Base-by-base conservation (phyloP, 1,140 invertebrate species). In the Penaeus japonicus region DNA sequence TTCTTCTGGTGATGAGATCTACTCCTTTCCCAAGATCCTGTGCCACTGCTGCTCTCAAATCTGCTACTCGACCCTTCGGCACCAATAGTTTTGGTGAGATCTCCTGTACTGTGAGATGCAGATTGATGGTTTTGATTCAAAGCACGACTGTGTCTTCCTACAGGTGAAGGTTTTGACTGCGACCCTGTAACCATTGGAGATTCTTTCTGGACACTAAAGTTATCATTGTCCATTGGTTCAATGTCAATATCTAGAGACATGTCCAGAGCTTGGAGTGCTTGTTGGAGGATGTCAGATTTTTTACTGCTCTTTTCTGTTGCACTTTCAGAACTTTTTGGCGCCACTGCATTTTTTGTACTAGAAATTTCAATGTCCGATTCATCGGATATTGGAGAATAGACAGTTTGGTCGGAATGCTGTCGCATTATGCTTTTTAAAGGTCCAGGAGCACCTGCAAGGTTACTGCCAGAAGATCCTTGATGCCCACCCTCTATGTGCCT, bases 371-470 rank as follows among this genome's bases (percentile, higher is more conserved):
- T 59, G 39, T 88, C 87, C 57, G 87, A 88, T 27, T 88, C 87
- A 39, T 88, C 87, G 1, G 87, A 88, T 39, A 88, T 88, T 4
- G 87, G 87, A 15, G 87, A 88, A 78, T 88, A 88, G 3, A 77
- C 59, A 18, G 87, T 78, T 32, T 83, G 80, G 18, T 88, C 81
- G 0, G 87, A 88, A 47, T 88, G 35, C 62, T 88, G 87, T 17
- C 87, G 80, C 20, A 47, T 35, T 20, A 88, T 20, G 17, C 55
- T 83, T 70, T 75, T 83, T 17, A 55, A 27, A 4, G 24, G 27
- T 2, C 87, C 87, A 39, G 65, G 32, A 20, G 39, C 27, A 59
- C 70, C 30, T 15, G 22, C 53, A 30, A 12, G 32, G 39, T 35
- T 85, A 17, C 73, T 32, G 55, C 47, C 35, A 30, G 7, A 18